These are phyloP conservation scores for Formica aserva DNA, from an alignment of 2,888 invertebrate genomes.

Conservation along the genomic window DNA sequence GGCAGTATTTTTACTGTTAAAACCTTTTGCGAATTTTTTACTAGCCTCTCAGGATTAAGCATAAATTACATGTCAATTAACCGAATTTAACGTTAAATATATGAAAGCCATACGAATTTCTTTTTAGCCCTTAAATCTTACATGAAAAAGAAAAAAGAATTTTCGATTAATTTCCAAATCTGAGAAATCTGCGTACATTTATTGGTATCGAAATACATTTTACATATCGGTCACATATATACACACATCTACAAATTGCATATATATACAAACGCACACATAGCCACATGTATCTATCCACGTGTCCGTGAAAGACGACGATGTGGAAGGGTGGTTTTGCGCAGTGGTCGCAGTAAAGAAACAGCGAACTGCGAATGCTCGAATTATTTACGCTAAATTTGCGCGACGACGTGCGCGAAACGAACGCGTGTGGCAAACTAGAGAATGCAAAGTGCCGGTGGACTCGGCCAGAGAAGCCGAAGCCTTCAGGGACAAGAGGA, in stretches of 20 bases:
- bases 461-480: constrained; percentile 20
- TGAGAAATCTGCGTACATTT: constrained; percentile 49
- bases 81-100: constrained; percentile 5
- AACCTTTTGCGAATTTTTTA: constrained; percentile 1
- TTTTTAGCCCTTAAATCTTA: background rate
- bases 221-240: constrained; percentile 23
- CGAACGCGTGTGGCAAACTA: constrained; percentile 75
- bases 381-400: constrained; percentile 84
- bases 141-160: constrained; percentile 1
- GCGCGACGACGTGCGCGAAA: constrained; percentile 68
- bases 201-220: constrained; percentile 44
- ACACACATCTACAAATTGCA: constrained; percentile 3
- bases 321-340: constrained; percentile 34
- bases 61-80: background rate
- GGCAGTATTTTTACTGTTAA: background rate
- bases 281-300: constrained; percentile 2
- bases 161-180: background rate
- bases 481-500: background rate
- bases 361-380: constrained; percentile 75
- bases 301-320: constrained; percentile 1
- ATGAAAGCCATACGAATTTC: too few species aligned
- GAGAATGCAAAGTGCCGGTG: constrained; percentile 73
- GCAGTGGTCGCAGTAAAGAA: constrained; percentile 34
- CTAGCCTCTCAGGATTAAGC: background rate
- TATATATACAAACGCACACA: constrained; percentile 18